Evolutionary conservation across 2,797 vertebrate species (phyloP), one percentile per base, ranked within the genome.

Genomic region (Lagodon rhomboides): DNA sequence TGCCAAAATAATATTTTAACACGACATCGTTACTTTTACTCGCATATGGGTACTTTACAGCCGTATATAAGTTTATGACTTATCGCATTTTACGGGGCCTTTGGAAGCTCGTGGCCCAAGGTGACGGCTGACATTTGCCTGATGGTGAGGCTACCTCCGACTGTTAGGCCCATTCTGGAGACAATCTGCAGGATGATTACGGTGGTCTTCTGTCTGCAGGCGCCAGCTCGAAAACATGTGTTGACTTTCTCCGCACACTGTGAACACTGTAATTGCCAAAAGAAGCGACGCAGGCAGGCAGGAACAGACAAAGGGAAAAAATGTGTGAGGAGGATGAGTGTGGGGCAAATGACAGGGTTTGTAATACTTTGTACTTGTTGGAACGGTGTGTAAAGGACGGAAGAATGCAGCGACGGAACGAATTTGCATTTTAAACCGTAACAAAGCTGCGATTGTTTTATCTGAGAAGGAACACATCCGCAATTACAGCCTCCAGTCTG

Each of bases 211-310:
- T 73, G 71, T 79, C 49, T 47, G 27, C 27, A 58, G 87, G 86
- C 80, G 38, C 78, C 90, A 83, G 47, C 18, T n/a, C 58, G 84
- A 73, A 87, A 73, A 66, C 83, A 89, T 47, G 66, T 81, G 78
- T 81, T 84, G 56, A 89, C 79, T 90, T 91, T 91, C 86, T 74
- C 72, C 50, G 54, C 46, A 55, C 49, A 55, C 27, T 69, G 68
- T 85, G 64, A 91, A 90, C 49, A 80, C 88, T 85, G 59, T 91
- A 89, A 91, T 91, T 91, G 64, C 59, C 34, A 62, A 79, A 89
- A 82, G 47, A 64, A 47, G 54, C 46, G 54, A 46, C 54, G 34
- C 22, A 76, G 72, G 62, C 43, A 64, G 65, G 78, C 5, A 38
- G 23, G 59, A 55, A 64, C 18, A 73, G 16, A 47, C 58, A 62